These are phyloP conservation scores for Drosophila ficusphila DNA, from an alignment of 1,140 invertebrate genomes.

Conservation along the genomic window DNA sequence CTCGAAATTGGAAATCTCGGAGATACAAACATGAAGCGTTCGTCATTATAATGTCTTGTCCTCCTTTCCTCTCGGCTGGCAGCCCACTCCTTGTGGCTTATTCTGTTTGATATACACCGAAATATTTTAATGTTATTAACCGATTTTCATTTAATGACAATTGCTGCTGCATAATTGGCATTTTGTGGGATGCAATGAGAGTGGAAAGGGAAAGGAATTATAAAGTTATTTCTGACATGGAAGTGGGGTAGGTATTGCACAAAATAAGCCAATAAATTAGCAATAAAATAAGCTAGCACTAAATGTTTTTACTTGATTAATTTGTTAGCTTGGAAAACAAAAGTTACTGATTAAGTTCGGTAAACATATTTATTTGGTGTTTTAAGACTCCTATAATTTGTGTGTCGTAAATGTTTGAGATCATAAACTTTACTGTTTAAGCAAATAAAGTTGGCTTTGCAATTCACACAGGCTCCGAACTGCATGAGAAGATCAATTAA, in stretches of 20 bases:
- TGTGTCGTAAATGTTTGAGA: not conserved
- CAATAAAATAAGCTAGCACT: not conserved
- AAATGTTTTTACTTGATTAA: not conserved
- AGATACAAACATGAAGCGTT: slow-evolving; percentile 62
- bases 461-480: not conserved
- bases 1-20: slow-evolving; percentile 71
- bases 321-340: not conserved
- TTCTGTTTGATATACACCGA: slow-evolving; percentile 56
- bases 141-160: slow-evolving; percentile 62
- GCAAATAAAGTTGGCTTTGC: not conserved
- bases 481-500: slow-evolving; percentile 19
- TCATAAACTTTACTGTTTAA: not conserved
- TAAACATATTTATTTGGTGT: not conserved
- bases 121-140: slow-evolving; percentile 75
- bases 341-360: not conserved
- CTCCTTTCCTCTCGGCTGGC: slow-evolving; percentile 20
- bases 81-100: slow-evolving; percentile 1
- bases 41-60: slow-evolving; percentile 54
- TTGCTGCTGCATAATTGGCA: slow-evolving; percentile 38
- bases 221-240: slow-evolving; percentile 17
- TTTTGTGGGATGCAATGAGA: slow-evolving; percentile 25
- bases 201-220: slow-evolving; percentile 27
- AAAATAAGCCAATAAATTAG: not conserved
- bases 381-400: not conserved
- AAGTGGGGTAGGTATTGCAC: slow-evolving; percentile 11